Percentiles rank a stretch among this genome's conserved stretches.
Conservation (phyloP, 2,797 vertebrate genomes). For the Cheirogaleus major region DNA sequence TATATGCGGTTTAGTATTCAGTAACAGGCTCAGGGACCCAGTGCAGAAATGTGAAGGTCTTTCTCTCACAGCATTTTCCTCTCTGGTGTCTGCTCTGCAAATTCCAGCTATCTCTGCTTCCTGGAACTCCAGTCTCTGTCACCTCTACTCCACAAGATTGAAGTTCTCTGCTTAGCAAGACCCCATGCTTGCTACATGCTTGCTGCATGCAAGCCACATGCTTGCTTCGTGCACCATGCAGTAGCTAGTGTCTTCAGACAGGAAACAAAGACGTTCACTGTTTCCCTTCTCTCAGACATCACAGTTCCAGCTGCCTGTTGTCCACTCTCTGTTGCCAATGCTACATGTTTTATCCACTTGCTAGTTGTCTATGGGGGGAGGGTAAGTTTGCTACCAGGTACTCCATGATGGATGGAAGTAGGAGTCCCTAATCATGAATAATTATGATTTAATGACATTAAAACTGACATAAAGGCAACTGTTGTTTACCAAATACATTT, state of each 20-base stretch:
- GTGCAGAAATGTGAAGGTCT: background rate
- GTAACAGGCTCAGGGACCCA: background rate
- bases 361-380: background rate
- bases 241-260: background rate
- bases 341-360: background rate
- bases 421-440: background rate
- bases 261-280: background rate
- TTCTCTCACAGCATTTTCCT: background rate
- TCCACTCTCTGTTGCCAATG: background rate
- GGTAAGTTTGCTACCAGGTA: background rate
- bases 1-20: background rate
- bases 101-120: background rate
- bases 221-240: background rate
- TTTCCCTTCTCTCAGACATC: background rate
- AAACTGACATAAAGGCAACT: background rate
- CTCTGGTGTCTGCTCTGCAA: background rate
- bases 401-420: background rate
- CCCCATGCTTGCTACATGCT: background rate
- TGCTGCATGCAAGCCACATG: too few relatives aligned
- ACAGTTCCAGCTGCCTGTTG: background rate
- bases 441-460: background rate
- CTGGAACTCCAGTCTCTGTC: background rate
- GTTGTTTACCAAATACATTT: background rate
- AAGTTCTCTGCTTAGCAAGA: background rate
- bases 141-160: background rate